A percentile compares a stretch with the other conserved stretches of the same genome.
Conservation (phyloP, 2,113 vertebrate genomes). For the Sinocyclocheilus maitianheensis region DNA sequence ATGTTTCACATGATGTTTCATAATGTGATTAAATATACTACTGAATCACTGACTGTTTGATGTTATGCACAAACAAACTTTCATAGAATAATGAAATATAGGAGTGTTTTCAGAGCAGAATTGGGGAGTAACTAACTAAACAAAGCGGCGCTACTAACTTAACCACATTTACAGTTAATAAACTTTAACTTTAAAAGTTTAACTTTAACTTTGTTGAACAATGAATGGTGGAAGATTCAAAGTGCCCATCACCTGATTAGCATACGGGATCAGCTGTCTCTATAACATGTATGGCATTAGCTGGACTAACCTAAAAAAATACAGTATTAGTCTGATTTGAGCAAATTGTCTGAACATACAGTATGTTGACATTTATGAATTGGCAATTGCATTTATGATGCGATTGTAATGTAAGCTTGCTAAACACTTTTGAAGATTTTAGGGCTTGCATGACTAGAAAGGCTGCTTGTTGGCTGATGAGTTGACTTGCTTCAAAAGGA, state of each 20-base stretch:
- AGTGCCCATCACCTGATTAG: too few species aligned
- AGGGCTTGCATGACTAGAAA: background rate
- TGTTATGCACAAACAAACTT: background rate
- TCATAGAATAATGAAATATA: background rate
- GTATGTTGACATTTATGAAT: background rate
- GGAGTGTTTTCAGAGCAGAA: background rate
- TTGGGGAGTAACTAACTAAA: background rate
- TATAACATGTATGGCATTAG: too few species aligned
- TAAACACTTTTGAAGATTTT: background rate
- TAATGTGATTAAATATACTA: background rate
- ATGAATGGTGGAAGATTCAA: too few species aligned
- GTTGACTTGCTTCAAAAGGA: too few species aligned
- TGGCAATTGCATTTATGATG: too few species aligned
- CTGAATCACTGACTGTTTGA: background rate
- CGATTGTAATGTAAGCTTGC: background rate
- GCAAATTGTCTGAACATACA: background rate
- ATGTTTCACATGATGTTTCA: conserved; percentile 14
- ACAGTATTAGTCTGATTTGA: too few species aligned
- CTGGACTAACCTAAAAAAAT: too few species aligned
- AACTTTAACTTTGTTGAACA: too few species aligned
- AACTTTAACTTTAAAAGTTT: too few species aligned
- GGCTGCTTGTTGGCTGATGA: background rate
- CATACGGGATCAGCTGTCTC: too few species aligned
- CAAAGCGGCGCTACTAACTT: background rate
- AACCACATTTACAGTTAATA: background rate